Evolutionary conservation across 2,113 vertebrate genomes (phyloP), one percentile per base, ranked within the genome.

Genomic region (Kryptolebias marmoratus): DNA sequence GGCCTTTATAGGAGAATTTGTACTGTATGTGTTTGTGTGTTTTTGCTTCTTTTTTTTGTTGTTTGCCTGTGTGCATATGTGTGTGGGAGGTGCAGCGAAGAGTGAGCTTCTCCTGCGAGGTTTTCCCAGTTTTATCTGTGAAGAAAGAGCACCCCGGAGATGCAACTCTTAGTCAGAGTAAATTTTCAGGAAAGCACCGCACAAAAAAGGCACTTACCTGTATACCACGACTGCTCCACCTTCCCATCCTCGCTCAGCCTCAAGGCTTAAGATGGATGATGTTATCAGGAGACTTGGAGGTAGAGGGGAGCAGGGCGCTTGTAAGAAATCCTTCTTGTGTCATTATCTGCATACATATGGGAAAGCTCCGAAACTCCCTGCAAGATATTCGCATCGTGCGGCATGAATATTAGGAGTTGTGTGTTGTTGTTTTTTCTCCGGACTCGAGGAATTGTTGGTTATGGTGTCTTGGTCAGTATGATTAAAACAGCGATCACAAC

Each of bases 401-500:
- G 84, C 73, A 77, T 90, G 80, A 87, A 87, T 86, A 82, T 82
- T 75, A 72, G 85, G 63, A 22, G 30, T 71, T 58, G 50, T 22
- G 56, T 80, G 78, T 84, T 77, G 60, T 69, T 66, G 22, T 72
- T 73, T 27, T 42, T 58, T 68, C 36, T 62, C 58, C 58, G 50
- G 58, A 48, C 65, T 77, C 0, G 1, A 72, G 70, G 61, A 85
- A 74, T 77, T 77, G 81, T 84, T 81, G 82, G 83, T 86, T 81
- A 81, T 69, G 64, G 64, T 62, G 68, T 68, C 59, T 76, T 56
- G 64, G 72, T 71, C 6, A 15, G 39, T 60, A 49, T 89, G 86
- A 90, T 88, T 88, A 87, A 86, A 78, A 70, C 75, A 75, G 67
- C 54, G 73, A 88, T 87, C 65, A 47, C 76, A 77, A 56, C 69